Evolutionary conservation across 1,140 invertebrate genomes (phyloP).

Genomic region (Theocolax elegans): DNA sequence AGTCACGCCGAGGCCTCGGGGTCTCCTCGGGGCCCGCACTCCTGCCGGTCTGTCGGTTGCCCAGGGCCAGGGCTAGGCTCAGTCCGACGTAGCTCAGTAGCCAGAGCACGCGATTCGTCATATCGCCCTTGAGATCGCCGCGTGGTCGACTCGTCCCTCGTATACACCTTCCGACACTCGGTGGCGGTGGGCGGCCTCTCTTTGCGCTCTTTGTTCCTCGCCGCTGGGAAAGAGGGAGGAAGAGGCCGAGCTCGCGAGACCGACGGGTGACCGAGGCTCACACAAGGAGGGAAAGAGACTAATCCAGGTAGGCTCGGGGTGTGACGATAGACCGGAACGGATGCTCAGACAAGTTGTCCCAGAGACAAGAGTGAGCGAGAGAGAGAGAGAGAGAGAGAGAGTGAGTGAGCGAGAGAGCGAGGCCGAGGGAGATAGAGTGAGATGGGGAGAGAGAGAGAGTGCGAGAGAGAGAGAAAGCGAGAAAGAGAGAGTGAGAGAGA

Average conservation of each 20-base stretch:
- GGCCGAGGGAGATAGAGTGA: background rate
- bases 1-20: constrained; percentile 46
- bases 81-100: constrained; percentile 33
- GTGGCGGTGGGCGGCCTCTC: too few relatives aligned
- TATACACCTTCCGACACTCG: too few relatives aligned
- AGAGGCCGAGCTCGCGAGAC: background rate
- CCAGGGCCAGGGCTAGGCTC: constrained; percentile 28
- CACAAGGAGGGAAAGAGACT: too few relatives aligned
- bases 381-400: background rate
- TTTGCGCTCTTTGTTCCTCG: background rate
- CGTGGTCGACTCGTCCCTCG: too few relatives aligned
- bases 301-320: too few relatives aligned
- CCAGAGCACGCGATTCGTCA: constrained; percentile 36
- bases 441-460: too few relatives aligned
- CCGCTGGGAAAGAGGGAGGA: constrained; percentile 7
- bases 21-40: too few relatives aligned
- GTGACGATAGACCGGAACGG: too few relatives aligned
- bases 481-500: too few relatives aligned
- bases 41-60: constrained; percentile 6
- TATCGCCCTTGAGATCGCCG: background rate
- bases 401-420: background rate
- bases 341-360: too few relatives aligned
- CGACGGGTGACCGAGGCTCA: too few relatives aligned
- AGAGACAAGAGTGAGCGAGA: background rate
- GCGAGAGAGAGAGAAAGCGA: too few relatives aligned